Conservation (phyloP, 2,113 vertebrate species). For the Mustelus asterias region DNA sequence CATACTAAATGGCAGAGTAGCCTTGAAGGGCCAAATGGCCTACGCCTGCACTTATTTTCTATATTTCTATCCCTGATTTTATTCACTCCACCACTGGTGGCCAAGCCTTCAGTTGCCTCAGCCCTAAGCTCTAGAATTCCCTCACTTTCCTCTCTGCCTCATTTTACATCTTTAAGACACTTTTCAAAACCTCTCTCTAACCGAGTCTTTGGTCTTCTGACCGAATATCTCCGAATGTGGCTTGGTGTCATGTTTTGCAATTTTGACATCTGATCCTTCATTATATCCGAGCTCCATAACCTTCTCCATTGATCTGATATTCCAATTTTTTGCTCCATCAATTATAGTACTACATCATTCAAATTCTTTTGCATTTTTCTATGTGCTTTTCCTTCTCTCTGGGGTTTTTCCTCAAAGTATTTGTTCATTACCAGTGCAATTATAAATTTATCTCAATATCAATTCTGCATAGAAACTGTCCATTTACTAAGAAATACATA, state of each 20-base stretch:
- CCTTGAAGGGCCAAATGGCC: too few relatives aligned
- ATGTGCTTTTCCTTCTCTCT: not conserved
- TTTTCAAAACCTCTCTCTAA: too few relatives aligned
- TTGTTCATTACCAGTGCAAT: not conserved
- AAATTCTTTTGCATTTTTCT: not conserved
- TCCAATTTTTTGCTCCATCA: not conserved
- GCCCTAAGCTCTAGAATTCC: too few relatives aligned
- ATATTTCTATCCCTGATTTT: too few relatives aligned
- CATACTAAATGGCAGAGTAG: too few relatives aligned
- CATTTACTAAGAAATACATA: not conserved
- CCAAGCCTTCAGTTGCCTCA: too few relatives aligned
- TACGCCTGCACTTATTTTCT: too few relatives aligned
- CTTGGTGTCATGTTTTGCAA: not conserved
- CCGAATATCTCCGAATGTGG: too few relatives aligned
- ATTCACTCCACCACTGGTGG: too few relatives aligned
- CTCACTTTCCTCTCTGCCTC: too few relatives aligned
- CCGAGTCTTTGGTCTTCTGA: too few relatives aligned
- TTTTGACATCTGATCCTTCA: not conserved
- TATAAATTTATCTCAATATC: slow-evolving; percentile 16
- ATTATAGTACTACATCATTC: not conserved
- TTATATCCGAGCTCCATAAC: not conserved
- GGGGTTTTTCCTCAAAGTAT: not conserved
- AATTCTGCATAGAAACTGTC: not conserved
- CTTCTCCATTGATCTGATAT: not conserved
- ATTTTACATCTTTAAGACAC: too few relatives aligned